These are phyloP conservation scores for Harpagifer antarcticus DNA, from an alignment of 2,797 vertebrate genomes.

Conservation along the genomic window DNA sequence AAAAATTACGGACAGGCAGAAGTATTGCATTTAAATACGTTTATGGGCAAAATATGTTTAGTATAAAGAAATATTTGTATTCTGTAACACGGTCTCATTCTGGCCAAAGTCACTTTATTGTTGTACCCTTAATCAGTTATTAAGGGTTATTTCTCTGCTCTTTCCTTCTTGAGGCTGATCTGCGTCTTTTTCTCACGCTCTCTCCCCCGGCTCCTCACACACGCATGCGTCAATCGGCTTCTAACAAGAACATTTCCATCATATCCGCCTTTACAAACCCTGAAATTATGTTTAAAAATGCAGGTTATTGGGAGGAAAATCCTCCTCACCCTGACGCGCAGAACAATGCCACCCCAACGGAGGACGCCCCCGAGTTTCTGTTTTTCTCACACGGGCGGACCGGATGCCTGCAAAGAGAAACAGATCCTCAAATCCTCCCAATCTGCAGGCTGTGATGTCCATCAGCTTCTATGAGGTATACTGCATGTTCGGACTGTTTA, in stretches of 20 bases:
- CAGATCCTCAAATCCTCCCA: slow-evolving; percentile 43
- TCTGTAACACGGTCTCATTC: fast-evolving
- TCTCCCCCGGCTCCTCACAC: slow-evolving; percentile 40
- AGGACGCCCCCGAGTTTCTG: slow-evolving; percentile 43
- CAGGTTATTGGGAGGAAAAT: slow-evolving; percentile 24
- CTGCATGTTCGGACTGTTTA: slow-evolving; percentile 58
- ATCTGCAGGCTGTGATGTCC: slow-evolving; percentile 48
- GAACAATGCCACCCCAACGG: slow-evolving; percentile 54
- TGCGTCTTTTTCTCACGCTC: slow-evolving; percentile 61
- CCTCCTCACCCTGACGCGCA: slow-evolving; percentile 22
- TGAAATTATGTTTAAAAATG: slow-evolving; percentile 42
- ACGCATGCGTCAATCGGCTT: slow-evolving; percentile 73
- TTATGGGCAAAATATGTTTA: background rate
- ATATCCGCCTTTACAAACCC: slow-evolving; percentile 44
- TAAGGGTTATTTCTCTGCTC: slow-evolving; percentile 11
- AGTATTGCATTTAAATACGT: background rate
- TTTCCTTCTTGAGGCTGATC: slow-evolving; percentile 42
- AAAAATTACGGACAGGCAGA: background rate
- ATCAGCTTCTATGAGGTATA: slow-evolving; percentile 55
- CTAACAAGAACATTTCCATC: slow-evolving; percentile 60
- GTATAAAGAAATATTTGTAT: background rate
- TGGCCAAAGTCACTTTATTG: background rate
- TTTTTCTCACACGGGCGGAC: slow-evolving; percentile 22
- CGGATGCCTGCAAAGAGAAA: slow-evolving; percentile 30
- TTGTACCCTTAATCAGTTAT: background rate